Percentiles rank a stretch among this genome's conserved stretches.
These are phyloP conservation scores for Chrysaora quinquecirrha DNA, from an alignment of 30 jellyfish, hydroid and myxozoan genomes.

Conservation along the genomic window DNA sequence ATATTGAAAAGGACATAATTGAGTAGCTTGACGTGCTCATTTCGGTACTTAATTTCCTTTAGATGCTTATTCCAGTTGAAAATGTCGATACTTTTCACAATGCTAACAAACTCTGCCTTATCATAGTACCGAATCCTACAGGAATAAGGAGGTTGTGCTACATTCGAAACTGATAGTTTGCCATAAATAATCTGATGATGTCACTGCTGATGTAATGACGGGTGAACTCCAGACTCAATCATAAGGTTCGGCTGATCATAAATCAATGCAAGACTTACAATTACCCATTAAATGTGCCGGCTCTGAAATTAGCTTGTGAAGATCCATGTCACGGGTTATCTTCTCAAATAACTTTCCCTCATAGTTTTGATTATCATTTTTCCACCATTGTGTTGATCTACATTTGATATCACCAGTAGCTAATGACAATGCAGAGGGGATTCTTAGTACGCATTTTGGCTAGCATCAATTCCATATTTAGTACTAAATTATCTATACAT, in stretches of 20 bases:
- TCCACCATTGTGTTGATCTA: slow-evolving; percentile 24
- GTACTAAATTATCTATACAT: background rate
- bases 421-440: background rate
- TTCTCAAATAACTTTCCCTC: slow-evolving; percentile 51
- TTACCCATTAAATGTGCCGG: slow-evolving; percentile 39
- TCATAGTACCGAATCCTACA: slow-evolving; percentile 1
- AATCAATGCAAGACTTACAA: slow-evolving; percentile 48
- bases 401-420: slow-evolving; percentile 24
- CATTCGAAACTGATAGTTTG: background rate
- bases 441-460: background rate
- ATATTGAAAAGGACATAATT: no score
- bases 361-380: slow-evolving; percentile 31
- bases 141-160: background rate
- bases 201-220: slow-evolving; percentile 50
- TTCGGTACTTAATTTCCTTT: no score
- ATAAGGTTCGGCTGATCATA: slow-evolving; percentile 53
- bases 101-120: no score
- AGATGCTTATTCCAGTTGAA: no score
- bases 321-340: slow-evolving; percentile 39
- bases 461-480: background rate
- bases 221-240: slow-evolving; percentile 47
- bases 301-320: slow-evolving; percentile 43
- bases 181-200: slow-evolving; percentile 60
- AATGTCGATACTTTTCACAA: no score
- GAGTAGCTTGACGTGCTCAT: no score